Conservation (phyloP, 2,797 vertebrate genomes). For the Corythornis leucogaster region DNA sequence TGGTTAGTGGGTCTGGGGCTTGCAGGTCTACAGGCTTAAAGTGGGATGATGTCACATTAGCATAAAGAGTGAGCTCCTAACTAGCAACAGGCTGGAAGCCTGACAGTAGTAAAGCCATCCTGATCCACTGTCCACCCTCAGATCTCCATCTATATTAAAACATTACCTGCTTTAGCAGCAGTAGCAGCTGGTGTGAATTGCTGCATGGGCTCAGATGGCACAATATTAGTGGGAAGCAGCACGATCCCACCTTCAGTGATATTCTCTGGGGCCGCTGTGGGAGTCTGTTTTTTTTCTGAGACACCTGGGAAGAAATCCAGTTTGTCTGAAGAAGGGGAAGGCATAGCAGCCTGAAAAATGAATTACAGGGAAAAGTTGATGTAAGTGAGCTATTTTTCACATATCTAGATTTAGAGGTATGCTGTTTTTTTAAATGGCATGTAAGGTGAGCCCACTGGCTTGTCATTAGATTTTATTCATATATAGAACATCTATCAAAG, state of each 20-base stretch:
- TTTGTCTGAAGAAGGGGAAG: constrained; percentile 56
- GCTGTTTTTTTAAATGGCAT: not conserved
- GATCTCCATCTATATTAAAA: not conserved
- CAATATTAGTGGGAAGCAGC: not conserved
- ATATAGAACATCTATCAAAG: not conserved
- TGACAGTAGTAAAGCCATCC: not conserved
- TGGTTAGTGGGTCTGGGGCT: not conserved
- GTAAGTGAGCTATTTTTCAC: not conserved
- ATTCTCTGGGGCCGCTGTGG: not conserved
- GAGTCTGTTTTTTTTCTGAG: not conserved
- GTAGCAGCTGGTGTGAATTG: not conserved
- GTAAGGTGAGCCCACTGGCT: not conserved
- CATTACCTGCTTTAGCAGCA: constrained; percentile 68
- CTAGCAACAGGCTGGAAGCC: not conserved
- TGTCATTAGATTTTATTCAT: not conserved
- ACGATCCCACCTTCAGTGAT: constrained; percentile 21
- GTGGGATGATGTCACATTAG: not conserved
- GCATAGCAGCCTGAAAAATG: constrained; percentile 67
- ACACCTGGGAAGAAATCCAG: constrained; percentile 4
- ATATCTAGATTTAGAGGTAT: not conserved
- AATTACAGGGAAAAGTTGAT: constrained; percentile 11
- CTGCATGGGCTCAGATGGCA: not conserved
- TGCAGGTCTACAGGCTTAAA: not conserved
- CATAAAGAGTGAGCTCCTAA: not conserved
- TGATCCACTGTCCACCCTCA: not conserved